Evolutionary conservation across 2,113 vertebrate genomes (phyloP).

Genomic region (Ochotona princeps): DNA sequence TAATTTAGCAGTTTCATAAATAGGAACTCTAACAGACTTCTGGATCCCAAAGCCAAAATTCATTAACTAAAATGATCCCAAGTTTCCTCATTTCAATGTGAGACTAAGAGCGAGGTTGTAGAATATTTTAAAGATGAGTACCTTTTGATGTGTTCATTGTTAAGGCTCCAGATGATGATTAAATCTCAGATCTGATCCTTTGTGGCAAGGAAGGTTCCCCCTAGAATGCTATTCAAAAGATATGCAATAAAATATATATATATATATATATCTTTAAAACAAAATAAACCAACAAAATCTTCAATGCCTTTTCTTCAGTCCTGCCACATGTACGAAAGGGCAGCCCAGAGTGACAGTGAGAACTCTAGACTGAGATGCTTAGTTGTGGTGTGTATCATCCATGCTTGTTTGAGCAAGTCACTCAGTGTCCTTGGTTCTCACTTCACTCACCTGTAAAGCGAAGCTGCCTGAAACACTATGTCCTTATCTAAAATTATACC

Average conservation of each 20-base stretch:
- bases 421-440: not conserved
- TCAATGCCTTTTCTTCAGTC: conserved; percentile 1
- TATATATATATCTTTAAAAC: too few relatives aligned
- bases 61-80: conserved; percentile 39
- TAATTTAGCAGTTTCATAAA: conserved; percentile 40
- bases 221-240: not conserved
- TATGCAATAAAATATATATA: not conserved
- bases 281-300: not conserved
- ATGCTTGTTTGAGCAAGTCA: not conserved
- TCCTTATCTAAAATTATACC: not conserved
- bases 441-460: conserved; percentile 32
- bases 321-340: not conserved
- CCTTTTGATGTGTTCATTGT: not conserved
- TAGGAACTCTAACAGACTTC: conserved; percentile 48
- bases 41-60: conserved; percentile 42
- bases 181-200: conserved; percentile 32
- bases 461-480: conserved; percentile 22
- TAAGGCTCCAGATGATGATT: not conserved
- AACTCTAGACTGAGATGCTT: not conserved
- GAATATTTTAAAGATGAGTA: not conserved
- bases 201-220: not conserved
- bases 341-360: not conserved
- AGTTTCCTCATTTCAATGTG: conserved; percentile 15
- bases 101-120: not conserved
- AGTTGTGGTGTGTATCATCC: not conserved